Base-by-base conservation (phyloP, 37 sponge, comb jelly and placozoan genomes). In the Spongilla lacustris region DNA sequence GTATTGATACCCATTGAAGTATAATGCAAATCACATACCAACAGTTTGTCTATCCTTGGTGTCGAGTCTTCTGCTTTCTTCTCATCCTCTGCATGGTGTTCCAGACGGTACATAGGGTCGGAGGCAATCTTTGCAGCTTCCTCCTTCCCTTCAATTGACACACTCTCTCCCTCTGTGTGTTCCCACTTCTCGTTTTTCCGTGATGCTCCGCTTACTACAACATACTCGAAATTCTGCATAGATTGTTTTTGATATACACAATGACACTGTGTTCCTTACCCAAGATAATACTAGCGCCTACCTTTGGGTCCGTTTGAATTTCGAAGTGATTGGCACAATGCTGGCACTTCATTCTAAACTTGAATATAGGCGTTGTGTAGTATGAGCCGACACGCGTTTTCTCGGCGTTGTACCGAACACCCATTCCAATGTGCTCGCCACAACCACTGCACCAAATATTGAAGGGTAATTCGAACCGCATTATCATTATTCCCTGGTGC, bases 361-460 rank as follows among this genome's bases (percentile, higher is more conserved):
- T 93, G 83, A 89, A 99, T 38, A 99, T 99, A 19, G 97, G 96
- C 0, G 99, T 99, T 49, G 94, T 89, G 84, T 99, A 99, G 84
- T 99, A 99, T 68, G 83, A 85, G 8, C 99, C 99, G 30, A 95
- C 94, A 30, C 75, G 73, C 17, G 85, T 86, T 91, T 99, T 99
- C 88, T 99, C 97, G 2, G 99, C 96, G 77, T 99, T 99, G 79
- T 97, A 99, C 5, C 99, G 86, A 68, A 99, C 99, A 49, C 98
- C 98, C 95, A 99, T 97, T 29, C 98, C 99, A 19, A 97, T 93
- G 82, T 97, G 97, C 71, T 89, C 88, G 0, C 98, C 96, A 91
- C 99, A 99, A 36, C 99, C 99, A 76, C 78, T 89, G 88, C 99
- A 99, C 99, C 99, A 99, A 66, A 99, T 97, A 81, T 99, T 99